phyloP scores from a whole-genome alignment of 2,888 invertebrate species.

The Ommatoiulus sabulosus region DNA sequence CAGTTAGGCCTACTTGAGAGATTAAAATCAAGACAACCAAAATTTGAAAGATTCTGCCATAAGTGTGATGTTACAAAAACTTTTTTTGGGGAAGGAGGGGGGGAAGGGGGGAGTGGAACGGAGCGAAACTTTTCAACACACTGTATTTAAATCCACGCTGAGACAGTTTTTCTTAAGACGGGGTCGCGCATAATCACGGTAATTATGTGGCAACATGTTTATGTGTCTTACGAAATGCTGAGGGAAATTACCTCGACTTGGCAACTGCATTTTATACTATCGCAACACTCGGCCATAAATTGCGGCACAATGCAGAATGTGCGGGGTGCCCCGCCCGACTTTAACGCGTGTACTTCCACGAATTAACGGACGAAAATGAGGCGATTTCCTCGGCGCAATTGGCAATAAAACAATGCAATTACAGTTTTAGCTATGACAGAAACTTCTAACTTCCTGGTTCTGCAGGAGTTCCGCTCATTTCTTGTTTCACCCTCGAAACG shows the following conservation, averaged over 20 bases:
- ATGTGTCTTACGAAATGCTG: not conserved
- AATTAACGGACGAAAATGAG: not conserved
- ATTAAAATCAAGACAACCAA: too few species aligned
- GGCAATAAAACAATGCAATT: not conserved
- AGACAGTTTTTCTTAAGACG: not conserved
- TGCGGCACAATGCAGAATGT: not conserved
- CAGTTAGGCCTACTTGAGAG: too few species aligned
- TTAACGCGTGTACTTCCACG: not conserved
- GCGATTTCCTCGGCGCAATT: not conserved
- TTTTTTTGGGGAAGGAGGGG: too few species aligned
- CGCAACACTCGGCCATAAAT: not conserved
- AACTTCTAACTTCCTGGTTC: constrained; percentile 16
- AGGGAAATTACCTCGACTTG: not conserved
- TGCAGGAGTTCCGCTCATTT: not conserved
- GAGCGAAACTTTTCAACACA: not conserved
- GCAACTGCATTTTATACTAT: not conserved
- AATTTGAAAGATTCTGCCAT: too few species aligned
- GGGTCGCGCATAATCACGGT: not conserved
- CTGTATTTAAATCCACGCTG: not conserved
- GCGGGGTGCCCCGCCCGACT: not conserved
- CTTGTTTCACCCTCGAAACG: not conserved
- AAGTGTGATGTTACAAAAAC: too few species aligned
- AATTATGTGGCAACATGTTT: constrained; percentile 18
- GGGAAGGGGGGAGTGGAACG: too few species aligned
- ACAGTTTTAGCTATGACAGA: not conserved